Conservation (phyloP, 1,140 invertebrate species). For the Pseudomyrmex concolor region DNA sequence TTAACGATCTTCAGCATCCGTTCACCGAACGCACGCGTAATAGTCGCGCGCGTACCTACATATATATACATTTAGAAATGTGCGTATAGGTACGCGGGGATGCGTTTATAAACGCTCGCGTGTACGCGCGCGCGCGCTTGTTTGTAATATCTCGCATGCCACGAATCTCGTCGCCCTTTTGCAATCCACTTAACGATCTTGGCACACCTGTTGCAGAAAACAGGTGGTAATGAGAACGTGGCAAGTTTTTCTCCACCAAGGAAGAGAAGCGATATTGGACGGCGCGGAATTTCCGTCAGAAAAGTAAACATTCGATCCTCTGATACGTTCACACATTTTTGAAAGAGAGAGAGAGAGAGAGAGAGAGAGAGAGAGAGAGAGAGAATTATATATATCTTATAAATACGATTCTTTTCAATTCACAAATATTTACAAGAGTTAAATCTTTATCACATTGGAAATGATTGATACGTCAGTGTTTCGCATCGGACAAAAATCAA, state of each 20-base stretch:
- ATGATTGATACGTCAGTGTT: too few species aligned
- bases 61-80: background rate
- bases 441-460: too few species aligned
- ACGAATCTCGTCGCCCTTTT: conserved; percentile 64
- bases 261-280: background rate
- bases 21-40: background rate
- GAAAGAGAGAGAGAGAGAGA: too few species aligned
- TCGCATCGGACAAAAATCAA: too few species aligned
- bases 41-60: background rate
- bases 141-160: conserved; percentile 56
- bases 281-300: conserved; percentile 1
- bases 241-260: conserved; percentile 26
- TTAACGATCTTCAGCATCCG: conserved; percentile 41
- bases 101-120: conserved; percentile 56
- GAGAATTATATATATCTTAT: too few species aligned
- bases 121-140: conserved; percentile 34
- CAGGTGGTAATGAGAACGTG: conserved; percentile 40
- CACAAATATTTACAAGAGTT: too few species aligned
- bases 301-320: background rate
- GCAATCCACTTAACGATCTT: conserved; percentile 73
- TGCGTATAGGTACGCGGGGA: conserved; percentile 10
- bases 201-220: conserved; percentile 71
- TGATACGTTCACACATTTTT: too few species aligned
- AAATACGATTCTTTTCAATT: too few species aligned
- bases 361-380: too few species aligned